Evolutionary conservation across 2,888 invertebrate species (phyloP).

Genomic region (Drosophila putrida): DNA sequence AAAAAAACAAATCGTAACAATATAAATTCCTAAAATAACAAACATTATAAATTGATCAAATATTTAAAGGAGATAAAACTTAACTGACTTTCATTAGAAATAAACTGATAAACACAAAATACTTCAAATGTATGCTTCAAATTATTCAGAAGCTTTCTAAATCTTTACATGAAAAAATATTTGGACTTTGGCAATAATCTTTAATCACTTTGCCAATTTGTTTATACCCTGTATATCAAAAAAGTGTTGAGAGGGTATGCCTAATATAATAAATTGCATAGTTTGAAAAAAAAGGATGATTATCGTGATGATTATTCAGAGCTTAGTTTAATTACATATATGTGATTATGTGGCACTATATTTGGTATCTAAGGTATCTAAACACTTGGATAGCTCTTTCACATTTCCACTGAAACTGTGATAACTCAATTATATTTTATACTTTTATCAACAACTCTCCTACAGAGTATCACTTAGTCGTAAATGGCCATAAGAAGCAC

Average conservation of each 20-base stretch:
- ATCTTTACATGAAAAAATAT: neutral
- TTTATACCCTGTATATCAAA: neutral
- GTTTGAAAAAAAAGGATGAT: too few relatives aligned
- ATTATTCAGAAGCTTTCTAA: slow-evolving; percentile 12
- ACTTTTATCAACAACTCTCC: too few relatives aligned
- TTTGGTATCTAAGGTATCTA: too few relatives aligned
- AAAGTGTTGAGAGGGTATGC: neutral
- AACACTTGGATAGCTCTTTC: too few relatives aligned
- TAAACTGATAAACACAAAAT: too few relatives aligned
- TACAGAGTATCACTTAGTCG: neutral
- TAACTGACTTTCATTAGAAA: neutral
- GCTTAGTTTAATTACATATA: too few relatives aligned
- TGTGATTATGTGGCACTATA: too few relatives aligned
- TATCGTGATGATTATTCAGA: too few relatives aligned
- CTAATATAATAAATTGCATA: neutral
- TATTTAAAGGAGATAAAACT: neutral
- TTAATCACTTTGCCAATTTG: neutral
- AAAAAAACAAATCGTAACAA: neutral
- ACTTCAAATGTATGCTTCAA: neutral
- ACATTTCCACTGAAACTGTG: too few relatives aligned
- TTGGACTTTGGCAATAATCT: neutral
- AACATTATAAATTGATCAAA: too few relatives aligned
- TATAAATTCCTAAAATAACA: neutral
- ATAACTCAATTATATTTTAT: neutral
- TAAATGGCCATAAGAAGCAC: neutral